Conservation (phyloP, 2,113 vertebrate species). For the Nycticebus coucang region DNA sequence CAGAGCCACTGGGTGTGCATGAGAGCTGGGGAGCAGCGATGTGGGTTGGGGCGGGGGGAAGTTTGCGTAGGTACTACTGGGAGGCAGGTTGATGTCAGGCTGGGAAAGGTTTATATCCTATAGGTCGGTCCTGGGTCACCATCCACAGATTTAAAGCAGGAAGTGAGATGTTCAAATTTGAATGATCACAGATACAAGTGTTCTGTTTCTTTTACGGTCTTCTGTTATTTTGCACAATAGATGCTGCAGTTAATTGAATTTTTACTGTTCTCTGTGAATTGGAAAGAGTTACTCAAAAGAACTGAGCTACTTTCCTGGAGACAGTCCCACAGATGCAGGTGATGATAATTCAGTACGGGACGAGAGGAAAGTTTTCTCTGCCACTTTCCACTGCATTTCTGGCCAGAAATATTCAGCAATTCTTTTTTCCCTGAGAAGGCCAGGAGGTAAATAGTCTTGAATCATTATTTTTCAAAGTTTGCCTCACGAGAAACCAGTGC, state of each 20-base stretch:
- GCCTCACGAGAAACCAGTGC: background rate
- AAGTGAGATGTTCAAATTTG: background rate
- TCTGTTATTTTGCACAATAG: background rate
- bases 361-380: constrained; percentile 3
- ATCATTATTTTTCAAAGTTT: background rate
- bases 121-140: too few species aligned
- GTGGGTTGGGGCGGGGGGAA: too few species aligned
- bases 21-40: background rate
- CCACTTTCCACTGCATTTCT: constrained; percentile 38
- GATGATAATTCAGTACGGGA: constrained; percentile 53
- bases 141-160: background rate
- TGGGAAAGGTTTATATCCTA: background rate
- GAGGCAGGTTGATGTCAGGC: background rate
- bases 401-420: background rate
- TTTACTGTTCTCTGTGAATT: background rate
- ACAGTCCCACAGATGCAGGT: constrained; percentile 15
- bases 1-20: rapidly evolving
- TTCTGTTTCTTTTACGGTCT: background rate
- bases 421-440: background rate
- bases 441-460: background rate
- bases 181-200: background rate
- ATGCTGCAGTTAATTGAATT: background rate
- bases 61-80: background rate
- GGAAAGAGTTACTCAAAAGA: constrained; percentile 52
- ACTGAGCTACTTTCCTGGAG: constrained; percentile 56